Evolutionary conservation across 1,140 invertebrate genomes (phyloP), one percentile per base, ranked within the genome.

Genomic region (Drosophila pandora): DNA sequence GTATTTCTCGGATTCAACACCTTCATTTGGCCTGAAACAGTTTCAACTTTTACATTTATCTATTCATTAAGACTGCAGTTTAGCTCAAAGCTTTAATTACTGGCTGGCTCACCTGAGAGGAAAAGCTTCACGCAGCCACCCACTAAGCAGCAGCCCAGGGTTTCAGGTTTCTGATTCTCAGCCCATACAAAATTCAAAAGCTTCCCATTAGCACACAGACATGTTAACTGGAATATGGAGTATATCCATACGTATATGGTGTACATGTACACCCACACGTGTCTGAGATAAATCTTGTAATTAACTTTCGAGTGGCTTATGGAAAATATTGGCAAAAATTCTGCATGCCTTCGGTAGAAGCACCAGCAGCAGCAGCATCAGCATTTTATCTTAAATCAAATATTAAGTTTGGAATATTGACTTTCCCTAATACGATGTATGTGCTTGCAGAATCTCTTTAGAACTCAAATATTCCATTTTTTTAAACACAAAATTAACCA

Each of bases 271-370:
- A 60, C 32, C 39, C 34, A 61, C 48, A 21, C 48, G 3, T 23
- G 28, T 56, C 30, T 2, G 47, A 37, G 47, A 45, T 60, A 54
- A 75, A 80, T 76, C 67, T 85, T 80, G 53, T 80, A 80, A 84
- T 84, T 80, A 84, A 79, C 76, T 84, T 85, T 84, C 25, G 70
- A 85, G 81, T 72, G 59, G 76, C 59, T n/a, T 62, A 56, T 58
- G 50, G 58, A 65, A 68, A 69, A 85, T 80, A 76, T 84, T 80
- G 74, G 73, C 63, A 69, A 54, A 65, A 61, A 54, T 61, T 80
- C 60, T 52, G 65, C 64, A 34, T 17, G 17, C 17, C 17, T 17
- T 17, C 17, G 17, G 17, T 17, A 17, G 17, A 41, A 52, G n/a
- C 50, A 45, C 3, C 12, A 39, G 22, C 45, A 41, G 9, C 23